Base-by-base conservation (phyloP, 1,140 invertebrate genomes). In the Drosophila tani region DNA sequence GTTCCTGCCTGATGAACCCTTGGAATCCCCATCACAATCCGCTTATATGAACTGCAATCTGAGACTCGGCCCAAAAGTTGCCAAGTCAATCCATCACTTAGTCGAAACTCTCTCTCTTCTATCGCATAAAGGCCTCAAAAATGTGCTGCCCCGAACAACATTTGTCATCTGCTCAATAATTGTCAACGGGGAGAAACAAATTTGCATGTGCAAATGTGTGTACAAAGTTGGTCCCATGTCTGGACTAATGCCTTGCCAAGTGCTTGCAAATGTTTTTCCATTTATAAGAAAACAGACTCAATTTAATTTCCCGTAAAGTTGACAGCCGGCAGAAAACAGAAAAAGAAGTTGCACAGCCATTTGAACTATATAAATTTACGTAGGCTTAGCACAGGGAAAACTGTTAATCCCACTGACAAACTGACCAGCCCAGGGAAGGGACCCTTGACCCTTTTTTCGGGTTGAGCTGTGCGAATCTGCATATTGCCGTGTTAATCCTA, bases 401-500 rank as follows among this genome's bases (percentile, higher is more conserved):
- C 71, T 81, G 85, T 73, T 88, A 88, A 88, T 88, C 85, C 64
- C 24, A 17, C 51, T 24, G 58, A 46, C 45, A 29, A 24, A 53
- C 45, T 38, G 78, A 58, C 53, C 35, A 4, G 9, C 45, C 45
- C 60, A 51, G 58, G 68, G 60, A 68, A 29, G 27, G 49, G 59
- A 51, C 81, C 74, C 70, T 81, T 69, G 78, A 90, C 81, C 84
- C 84, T 90, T 87, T 87, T 82, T 43, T 53, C 17, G 66, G 74
- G 32, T 46, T 66, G 63, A 17, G 41, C 29, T 40, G 29, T 35
- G 64, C 47, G 78, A 90, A 88, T 90, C 81, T 88, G 85, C 85
- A 90, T 88, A 90, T 90, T 90, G 73, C 81, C 83, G 85, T 90
- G 85, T 75, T 88, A 90, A 90, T 90, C 85, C 85, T 79, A 79